Evolutionary conservation across 2,888 invertebrate genomes (phyloP), one percentile per base, ranked within the genome.

Genomic region (Drosophila kambysellisi): DNA sequence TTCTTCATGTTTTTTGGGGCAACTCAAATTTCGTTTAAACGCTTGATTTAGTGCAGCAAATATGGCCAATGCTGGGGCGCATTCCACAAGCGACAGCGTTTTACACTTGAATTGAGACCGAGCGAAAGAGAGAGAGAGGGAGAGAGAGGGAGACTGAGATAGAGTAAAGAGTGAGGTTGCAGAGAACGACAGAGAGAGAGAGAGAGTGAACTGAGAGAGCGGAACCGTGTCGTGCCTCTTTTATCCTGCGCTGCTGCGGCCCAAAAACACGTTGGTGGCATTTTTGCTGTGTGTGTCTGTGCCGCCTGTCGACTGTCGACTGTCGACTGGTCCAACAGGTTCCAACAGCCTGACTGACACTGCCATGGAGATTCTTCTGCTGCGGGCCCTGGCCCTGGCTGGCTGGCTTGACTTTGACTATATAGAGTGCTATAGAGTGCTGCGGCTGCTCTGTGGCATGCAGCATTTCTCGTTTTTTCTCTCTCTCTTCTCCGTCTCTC

Each of bases 11-110:
- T 52, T 71, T 71, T 51, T 64, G 79, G 78, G 76, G 75, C 83
- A 83, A 86, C 89, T 89, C 86, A 83, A 88, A 81, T 88, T 88
- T 88, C 90, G 88, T 86, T 89, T 88, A 89, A 88, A 88, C 81
- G 87, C 90, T 89, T 88, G 87, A 88, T 88, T 88, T 88, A 86
- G 88, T 88, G 83, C 83, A 83, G 79, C 78, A 80, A 85, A 88
- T 84, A 83, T 84, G 84, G 88, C 86, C 86, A 85, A 84, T 85
- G 74, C 63, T 76, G 74, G 65, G 68, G 69, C 83, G 70, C 91
- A 86, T 88, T 83, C 84, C 88, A 82, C 80, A 83, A 88, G 82
- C 88, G 85, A 88, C 79, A 90, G 81, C 81, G 81, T 77, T 89
- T 88, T 89, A 86, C 84, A 88, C 90, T 89, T 85, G 88, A 85